phyloP scores from a whole-genome alignment of 2,888 invertebrate species.

The Eupsilia transversa region DNA sequence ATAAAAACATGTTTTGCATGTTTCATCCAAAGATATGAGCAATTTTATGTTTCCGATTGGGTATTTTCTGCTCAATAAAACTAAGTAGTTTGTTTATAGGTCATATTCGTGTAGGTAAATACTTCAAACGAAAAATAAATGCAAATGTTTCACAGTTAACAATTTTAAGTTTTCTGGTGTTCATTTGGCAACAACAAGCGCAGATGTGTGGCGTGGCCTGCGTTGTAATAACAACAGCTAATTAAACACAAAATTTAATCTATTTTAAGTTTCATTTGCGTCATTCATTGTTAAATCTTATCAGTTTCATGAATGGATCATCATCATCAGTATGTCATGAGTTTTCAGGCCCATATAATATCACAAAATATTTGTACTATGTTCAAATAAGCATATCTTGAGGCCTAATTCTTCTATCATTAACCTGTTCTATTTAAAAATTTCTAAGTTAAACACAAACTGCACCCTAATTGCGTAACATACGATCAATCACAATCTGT shows the following conservation, averaged over 20 bases:
- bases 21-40: not conserved
- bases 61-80: not conserved
- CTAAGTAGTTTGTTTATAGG: not conserved
- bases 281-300: conserved; percentile 68
- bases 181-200: conserved; percentile 50
- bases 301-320: conserved; percentile 69
- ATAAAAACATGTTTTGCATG: not conserved
- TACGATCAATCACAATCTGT: no score
- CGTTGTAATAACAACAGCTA: conserved; percentile 73
- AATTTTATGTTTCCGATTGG: not conserved
- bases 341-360: not conserved
- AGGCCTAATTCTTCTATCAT: no score
- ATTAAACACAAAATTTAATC: conserved; percentile 73
- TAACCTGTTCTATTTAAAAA: not conserved
- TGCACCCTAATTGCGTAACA: no score
- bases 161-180: conserved; percentile 17
- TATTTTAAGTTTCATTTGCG: conserved; percentile 70
- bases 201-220: conserved; percentile 48
- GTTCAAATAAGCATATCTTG: not conserved
- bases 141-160: conserved; percentile 17
- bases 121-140: not conserved
- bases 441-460: not conserved
- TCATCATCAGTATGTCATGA: conserved; percentile 27
- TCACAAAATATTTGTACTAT: not conserved
- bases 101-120: not conserved